These are phyloP conservation scores for Gnatocerus cornutus DNA, from an alignment of 2,888 invertebrate species.

Conservation along the genomic window DNA sequence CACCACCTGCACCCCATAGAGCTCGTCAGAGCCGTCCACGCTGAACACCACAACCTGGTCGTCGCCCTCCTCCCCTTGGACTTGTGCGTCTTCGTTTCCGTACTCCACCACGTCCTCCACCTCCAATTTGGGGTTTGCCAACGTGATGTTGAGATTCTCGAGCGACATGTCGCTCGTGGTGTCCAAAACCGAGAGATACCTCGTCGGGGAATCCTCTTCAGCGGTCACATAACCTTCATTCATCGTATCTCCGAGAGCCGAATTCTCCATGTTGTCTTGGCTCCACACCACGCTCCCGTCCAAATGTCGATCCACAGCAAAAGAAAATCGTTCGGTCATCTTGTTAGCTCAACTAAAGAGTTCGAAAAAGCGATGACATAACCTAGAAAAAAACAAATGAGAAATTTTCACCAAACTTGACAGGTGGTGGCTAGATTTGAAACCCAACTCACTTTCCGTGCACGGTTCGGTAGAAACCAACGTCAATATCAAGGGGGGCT, in stretches of 20 bases:
- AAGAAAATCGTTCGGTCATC: conserved; percentile 41
- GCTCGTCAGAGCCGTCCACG: conserved; percentile 67
- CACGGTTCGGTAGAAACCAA: background rate
- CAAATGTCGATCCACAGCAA: conserved; percentile 27
- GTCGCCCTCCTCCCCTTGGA: conserved; percentile 48
- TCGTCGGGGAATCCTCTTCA: conserved; percentile 62
- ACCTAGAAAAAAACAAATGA: conserved; percentile 7
- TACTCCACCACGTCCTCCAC: conserved; percentile 46
- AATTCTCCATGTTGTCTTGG: conserved; percentile 32
- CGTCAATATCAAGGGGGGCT: background rate
- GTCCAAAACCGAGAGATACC: conserved; percentile 67
- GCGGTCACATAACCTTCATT: conserved; percentile 65
- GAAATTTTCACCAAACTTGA: background rate
- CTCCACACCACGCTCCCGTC: conserved; percentile 20
- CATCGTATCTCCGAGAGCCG: conserved; percentile 59
- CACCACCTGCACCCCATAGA: conserved; percentile 67
- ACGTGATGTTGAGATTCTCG: conserved; percentile 58
- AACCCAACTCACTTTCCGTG: background rate
- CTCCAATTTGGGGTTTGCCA: conserved; percentile 52
- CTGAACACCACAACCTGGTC: conserved; percentile 65
- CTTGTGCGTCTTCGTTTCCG: conserved; percentile 46
- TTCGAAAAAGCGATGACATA: conserved; percentile 1
- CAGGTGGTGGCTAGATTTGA: background rate
- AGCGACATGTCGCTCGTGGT: conserved; percentile 60
- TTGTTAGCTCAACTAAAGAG: background rate